Evolutionary conservation across 2,797 vertebrate genomes (phyloP).

Genomic region (Falco biarmicus): DNA sequence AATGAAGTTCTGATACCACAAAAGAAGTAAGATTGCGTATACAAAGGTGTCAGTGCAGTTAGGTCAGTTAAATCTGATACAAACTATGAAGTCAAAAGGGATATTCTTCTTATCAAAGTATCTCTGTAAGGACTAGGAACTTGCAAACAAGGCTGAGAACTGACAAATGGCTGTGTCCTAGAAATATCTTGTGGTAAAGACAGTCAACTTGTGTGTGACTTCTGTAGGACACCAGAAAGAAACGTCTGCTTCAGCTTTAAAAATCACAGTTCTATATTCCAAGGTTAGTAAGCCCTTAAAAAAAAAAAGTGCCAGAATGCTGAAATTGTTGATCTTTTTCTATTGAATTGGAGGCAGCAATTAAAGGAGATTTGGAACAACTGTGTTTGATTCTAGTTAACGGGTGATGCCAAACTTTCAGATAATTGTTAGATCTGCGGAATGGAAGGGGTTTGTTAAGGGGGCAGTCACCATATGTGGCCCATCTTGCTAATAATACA

Average conservation of each 20-base stretch:
- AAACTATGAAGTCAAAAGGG: neutral
- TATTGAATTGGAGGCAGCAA: neutral
- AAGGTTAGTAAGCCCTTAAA: neutral
- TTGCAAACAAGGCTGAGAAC: neutral
- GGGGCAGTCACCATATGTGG: neutral
- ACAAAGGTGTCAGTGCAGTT: neutral
- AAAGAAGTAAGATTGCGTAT: neutral
- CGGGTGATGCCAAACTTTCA: slow-evolving; percentile 28
- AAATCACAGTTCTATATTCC: neutral
- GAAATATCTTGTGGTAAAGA: neutral
- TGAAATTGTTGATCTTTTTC: neutral
- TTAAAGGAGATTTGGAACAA: neutral
- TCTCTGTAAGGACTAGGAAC: neutral
- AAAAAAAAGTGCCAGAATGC: neutral
- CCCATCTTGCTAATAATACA: slow-evolving; percentile 10
- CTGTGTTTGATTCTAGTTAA: neutral
- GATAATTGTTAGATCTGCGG: slow-evolving; percentile 35
- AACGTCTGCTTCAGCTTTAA: neutral
- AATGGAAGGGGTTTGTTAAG: slow-evolving; percentile 17
- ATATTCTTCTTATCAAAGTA: neutral
- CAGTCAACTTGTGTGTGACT: neutral
- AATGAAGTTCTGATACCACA: neutral
- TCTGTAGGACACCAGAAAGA: neutral
- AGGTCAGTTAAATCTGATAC: neutral
- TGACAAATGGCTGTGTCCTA: neutral